These are phyloP conservation scores for Paradoxurus hermaphroditus DNA, from an alignment of 2,113 vertebrate species.

Conservation along the genomic window DNA sequence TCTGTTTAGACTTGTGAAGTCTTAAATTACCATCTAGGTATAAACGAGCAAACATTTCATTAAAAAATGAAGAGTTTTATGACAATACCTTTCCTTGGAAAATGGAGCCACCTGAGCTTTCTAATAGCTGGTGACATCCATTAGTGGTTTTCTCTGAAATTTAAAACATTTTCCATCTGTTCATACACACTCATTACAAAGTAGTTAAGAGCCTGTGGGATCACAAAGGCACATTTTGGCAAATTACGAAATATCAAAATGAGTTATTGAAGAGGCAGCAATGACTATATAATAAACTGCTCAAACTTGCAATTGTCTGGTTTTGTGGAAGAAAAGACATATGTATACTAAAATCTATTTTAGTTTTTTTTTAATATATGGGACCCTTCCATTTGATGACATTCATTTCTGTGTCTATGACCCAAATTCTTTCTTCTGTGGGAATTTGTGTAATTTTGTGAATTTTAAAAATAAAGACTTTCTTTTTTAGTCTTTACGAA, in stretches of 20 bases:
- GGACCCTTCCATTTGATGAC: constrained; percentile 21
- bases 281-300: constrained; percentile 78
- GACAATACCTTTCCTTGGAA: constrained; percentile 78
- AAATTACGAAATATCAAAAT: constrained; percentile 86
- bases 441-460: constrained; percentile 23
- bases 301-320: constrained; percentile 70
- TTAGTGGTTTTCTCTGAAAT: constrained; percentile 82
- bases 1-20: constrained; percentile 73
- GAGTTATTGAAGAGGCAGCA: constrained; percentile 80
- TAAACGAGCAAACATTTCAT: constrained; percentile 85
- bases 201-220: constrained; percentile 84
- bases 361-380: constrained; percentile 34
- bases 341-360: constrained; percentile 50
- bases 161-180: constrained; percentile 88
- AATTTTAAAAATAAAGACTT: constrained; percentile 4
- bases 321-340: constrained; percentile 62
- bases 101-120: constrained; percentile 81
- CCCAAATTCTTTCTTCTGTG: not conserved
- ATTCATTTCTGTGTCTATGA: not conserved
- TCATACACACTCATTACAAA: constrained; percentile 83
- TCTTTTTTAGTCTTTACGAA: not conserved
- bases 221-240: constrained; percentile 78
- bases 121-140: constrained; percentile 85
- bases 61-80: constrained; percentile 82
- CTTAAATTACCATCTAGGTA: constrained; percentile 77